Percentiles rank a stretch among this genome's conserved stretches.
phyloP scores from a whole-genome alignment of 2,797 vertebrate species.

The Characodon lateralis region DNA sequence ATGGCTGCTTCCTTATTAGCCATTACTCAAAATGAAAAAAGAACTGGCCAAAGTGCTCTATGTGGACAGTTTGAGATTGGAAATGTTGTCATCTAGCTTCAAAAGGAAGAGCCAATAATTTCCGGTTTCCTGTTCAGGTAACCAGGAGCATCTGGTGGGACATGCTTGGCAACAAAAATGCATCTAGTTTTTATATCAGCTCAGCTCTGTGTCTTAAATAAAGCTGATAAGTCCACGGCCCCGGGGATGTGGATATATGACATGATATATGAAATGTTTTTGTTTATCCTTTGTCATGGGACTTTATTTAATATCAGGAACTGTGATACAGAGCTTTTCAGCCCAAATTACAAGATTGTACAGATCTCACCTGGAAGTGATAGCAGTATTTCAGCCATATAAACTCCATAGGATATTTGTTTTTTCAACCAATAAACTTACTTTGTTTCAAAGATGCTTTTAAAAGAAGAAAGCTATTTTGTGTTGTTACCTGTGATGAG shows the following conservation, averaged over 20 bases:
- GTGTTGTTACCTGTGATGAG: not conserved
- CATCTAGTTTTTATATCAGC: conserved; percentile 54
- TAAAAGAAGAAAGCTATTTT: not conserved
- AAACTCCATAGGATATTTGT: conserved; percentile 3
- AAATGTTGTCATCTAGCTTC: conserved; percentile 40
- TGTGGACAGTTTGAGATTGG: conserved; percentile 40
- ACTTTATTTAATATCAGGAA: conserved; percentile 52
- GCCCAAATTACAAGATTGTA: conserved; percentile 36
- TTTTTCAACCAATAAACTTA: not conserved
- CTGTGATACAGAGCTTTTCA: conserved; percentile 15
- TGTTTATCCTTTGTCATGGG: conserved; percentile 46
- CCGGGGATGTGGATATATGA: conserved; percentile 35
- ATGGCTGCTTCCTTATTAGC: conserved; percentile 54
- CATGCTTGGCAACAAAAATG: conserved; percentile 56
- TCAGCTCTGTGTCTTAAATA: conserved; percentile 36
- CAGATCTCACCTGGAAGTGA: conserved; percentile 21
- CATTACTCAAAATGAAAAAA: conserved; percentile 63
- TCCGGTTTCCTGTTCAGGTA: conserved; percentile 47
- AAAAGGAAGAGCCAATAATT: conserved; percentile 41
- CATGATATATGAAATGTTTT: conserved; percentile 57
- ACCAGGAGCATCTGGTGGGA: conserved; percentile 29
- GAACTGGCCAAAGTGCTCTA: conserved; percentile 38
- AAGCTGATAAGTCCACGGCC: conserved; percentile 42
- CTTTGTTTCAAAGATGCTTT: not conserved
- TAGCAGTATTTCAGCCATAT: not conserved